A percentile compares a stretch with the other conserved stretches of the same genome.
Evolutionary conservation across 2,797 vertebrate species (phyloP).

Genomic region (Leptoclinus maculatus): DNA sequence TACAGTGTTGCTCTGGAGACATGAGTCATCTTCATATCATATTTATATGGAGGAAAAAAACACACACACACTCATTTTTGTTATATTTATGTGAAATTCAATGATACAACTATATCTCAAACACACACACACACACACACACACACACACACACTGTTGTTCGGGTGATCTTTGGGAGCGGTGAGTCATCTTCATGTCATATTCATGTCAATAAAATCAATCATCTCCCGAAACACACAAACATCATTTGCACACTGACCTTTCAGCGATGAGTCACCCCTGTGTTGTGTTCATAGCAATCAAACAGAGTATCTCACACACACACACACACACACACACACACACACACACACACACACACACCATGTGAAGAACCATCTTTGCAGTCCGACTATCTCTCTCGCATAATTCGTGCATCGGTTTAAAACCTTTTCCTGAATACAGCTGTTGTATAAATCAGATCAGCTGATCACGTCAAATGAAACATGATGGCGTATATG

Average conservation of each 20-base stretch:
- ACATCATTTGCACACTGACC: conserved; percentile 66
- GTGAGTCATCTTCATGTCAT: conserved; percentile 71
- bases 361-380: conserved; percentile 1
- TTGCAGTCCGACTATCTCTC: background rate
- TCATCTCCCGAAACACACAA: conserved; percentile 50
- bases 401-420: too few relatives aligned
- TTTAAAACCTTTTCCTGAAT: background rate
- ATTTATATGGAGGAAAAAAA: conserved; percentile 39
- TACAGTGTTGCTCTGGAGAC: background rate
- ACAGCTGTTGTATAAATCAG: conserved; percentile 10
- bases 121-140: background rate
- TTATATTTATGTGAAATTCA: conserved; percentile 43
- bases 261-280: conserved; percentile 68
- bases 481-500: too few relatives aligned
- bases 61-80: conserved; percentile 33
- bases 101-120: conserved; percentile 36
- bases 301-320: conserved; percentile 2
- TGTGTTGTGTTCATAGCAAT: conserved; percentile 47
- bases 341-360: conserved; percentile 14
- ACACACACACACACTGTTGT: conserved; percentile 1
- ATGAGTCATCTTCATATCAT: conserved; percentile 28
- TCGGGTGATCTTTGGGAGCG: conserved; percentile 24
- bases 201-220: conserved; percentile 68
- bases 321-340: too few relatives aligned
- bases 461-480: conserved; percentile 12